Evolutionary conservation across 2,888 invertebrate species (phyloP).

Genomic region (Digitonthophagus gazella): DNA sequence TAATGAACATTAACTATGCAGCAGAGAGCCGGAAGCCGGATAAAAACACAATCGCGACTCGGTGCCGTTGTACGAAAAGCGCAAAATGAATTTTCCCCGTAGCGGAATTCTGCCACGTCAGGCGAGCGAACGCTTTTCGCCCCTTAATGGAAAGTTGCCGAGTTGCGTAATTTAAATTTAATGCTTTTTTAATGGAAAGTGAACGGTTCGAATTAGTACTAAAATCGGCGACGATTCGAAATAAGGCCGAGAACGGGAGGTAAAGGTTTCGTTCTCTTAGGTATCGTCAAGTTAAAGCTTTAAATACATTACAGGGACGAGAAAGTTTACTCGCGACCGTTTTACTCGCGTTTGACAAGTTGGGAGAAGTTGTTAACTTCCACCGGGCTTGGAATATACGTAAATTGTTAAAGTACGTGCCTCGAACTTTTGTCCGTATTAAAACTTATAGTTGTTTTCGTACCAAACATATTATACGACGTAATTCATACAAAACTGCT

Average conservation of each 20-base stretch:
- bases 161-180: conserved; percentile 25
- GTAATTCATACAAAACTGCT: neutral
- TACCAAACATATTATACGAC: neutral
- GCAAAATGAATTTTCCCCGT: conserved; percentile 3
- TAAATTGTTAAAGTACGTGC: neutral
- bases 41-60: neutral
- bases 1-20: conserved; percentile 14
- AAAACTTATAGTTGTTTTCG: neutral
- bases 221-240: neutral
- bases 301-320: neutral
- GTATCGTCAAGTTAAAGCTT: neutral
- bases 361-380: neutral
- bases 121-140: neutral
- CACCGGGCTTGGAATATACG: neutral
- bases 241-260: no score
- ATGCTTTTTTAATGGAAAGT: conserved; percentile 25
- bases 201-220: conserved; percentile 18
- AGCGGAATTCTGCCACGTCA: neutral
- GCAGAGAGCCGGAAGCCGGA: neutral
- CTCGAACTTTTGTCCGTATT: neutral
- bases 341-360: neutral
- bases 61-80: conserved; percentile 9
- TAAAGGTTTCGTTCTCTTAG: no score
- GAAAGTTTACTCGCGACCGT: neutral
- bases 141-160: conserved; percentile 9